phyloP scores from a whole-genome alignment of 1,140 invertebrate genomes.

The Musca domestica region DNA sequence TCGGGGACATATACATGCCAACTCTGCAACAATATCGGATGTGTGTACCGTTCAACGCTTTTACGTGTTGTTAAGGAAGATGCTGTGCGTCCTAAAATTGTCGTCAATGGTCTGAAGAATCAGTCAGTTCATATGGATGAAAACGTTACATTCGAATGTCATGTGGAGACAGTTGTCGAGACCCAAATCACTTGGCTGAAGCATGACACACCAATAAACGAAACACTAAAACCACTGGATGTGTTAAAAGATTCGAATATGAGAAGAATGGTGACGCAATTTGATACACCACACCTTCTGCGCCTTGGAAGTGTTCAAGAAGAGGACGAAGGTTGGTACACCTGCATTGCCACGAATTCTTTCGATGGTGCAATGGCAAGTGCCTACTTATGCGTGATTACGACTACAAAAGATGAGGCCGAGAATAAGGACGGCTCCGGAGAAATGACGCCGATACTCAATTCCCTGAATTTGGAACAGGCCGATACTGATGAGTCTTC shows the following conservation, averaged over 20 bases:
- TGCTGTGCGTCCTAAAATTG: slow-evolving; percentile 74
- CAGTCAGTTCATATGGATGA: slow-evolving; percentile 67
- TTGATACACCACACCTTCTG: slow-evolving; percentile 62
- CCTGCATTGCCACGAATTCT: slow-evolving; percentile 81
- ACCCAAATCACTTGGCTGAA: slow-evolving; percentile 72
- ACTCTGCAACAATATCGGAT: slow-evolving; percentile 73
- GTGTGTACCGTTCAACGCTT: slow-evolving; percentile 70
- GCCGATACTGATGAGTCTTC: slow-evolving; percentile 10
- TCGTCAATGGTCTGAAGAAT: slow-evolving; percentile 74
- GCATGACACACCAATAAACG: background rate
- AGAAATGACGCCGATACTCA: background rate
- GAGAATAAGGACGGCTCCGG: background rate
- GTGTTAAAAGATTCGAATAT: background rate
- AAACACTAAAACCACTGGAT: background rate
- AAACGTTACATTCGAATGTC: slow-evolving; percentile 70
- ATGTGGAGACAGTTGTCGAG: slow-evolving; percentile 70
- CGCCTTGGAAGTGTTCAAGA: slow-evolving; percentile 76
- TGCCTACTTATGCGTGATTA: slow-evolving; percentile 66
- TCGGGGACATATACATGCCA: slow-evolving; percentile 83
- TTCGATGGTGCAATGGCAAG: slow-evolving; percentile 74
- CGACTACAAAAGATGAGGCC: background rate
- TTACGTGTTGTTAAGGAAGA: slow-evolving; percentile 53
- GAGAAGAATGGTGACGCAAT: slow-evolving; percentile 21
- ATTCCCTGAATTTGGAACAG: slow-evolving; percentile 5
- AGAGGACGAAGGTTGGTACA: slow-evolving; percentile 89